Evolutionary conservation across 2,113 vertebrate genomes (phyloP).

Genomic region (Pterophyllum scalare): DNA sequence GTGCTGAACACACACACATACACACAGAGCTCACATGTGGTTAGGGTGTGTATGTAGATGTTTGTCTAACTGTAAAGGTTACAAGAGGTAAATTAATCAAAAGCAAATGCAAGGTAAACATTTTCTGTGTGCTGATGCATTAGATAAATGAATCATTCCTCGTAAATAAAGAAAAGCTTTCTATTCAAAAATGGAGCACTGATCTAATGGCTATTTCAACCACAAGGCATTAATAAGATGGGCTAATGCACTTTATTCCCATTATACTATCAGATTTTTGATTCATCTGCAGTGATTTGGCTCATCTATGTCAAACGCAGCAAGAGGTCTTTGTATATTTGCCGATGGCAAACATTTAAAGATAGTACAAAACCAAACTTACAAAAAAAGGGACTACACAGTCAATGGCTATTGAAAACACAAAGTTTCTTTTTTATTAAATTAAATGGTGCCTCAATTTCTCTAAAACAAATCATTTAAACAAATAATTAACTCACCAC

Average conservation of each 20-base stretch:
- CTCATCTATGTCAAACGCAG: conserved; percentile 28
- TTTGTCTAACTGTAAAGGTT: conserved; percentile 64
- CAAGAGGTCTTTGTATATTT: conserved; percentile 16
- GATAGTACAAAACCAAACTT: background rate
- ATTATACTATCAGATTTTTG: conserved; percentile 21
- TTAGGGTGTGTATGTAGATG: conserved; percentile 54
- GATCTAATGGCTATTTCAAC: conserved; percentile 19
- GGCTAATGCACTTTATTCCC: conserved; percentile 37
- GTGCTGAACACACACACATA: conserved; percentile 28
- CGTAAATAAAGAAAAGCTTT: conserved; percentile 37
- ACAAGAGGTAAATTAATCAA: conserved; percentile 65
- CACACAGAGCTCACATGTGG: conserved; percentile 22
- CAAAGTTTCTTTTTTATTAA: background rate
- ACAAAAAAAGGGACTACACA: background rate
- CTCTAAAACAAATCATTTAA: background rate
- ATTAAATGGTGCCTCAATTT: background rate
- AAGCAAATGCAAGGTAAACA: conserved; percentile 71
- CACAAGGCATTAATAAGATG: conserved; percentile 42
- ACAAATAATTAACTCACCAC: conserved; percentile 86
- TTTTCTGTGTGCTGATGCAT: conserved; percentile 56
- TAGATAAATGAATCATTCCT: conserved; percentile 45
- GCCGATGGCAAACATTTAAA: background rate
- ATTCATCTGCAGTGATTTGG: conserved; percentile 24
- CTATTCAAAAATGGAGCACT: conserved; percentile 30
- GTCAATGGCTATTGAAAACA: background rate